Base-by-base conservation (phyloP, 2,113 vertebrate genomes). In the Anguilla japonica region DNA sequence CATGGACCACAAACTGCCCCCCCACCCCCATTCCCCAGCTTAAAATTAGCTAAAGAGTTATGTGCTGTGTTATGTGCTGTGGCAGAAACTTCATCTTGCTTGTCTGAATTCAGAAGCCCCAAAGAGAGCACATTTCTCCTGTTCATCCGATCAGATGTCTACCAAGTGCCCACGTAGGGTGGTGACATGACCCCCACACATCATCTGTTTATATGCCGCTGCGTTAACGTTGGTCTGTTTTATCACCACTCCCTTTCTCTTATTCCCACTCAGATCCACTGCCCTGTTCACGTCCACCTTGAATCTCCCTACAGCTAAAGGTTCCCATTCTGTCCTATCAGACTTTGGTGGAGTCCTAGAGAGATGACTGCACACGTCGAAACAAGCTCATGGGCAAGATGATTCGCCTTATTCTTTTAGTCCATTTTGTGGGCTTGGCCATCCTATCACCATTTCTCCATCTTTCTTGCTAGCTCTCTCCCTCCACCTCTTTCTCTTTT, bases 231-330 rank as follows among this genome's bases (percentile, higher is more conserved):
- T 11, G 50, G 50, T 11, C 50, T 14, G 50, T 53, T 6, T 53
- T 46, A 46, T 46, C 8, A 8, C 43, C 43, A 3, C 89, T 91
- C 83, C 89, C 84, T 89, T 93, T 92, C 91, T 89, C 90, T 87
- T 91, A 8, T 39, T 2, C 2, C 56, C 82, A 40, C 50, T 91
- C 93, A 90, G 71, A 91, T 90, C 43, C 43, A 75, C 79, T 85
- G 50, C 84, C 67, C 71, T 20, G 5, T 85, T 85, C 79, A 26
- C 43, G 29, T 39, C 20, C 46, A 22, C 80, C 50, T 41, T 5
- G 9, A 22, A 29, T 81, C 75, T 79, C 39, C 26, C 40, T 40
- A 78, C 60, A 71, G 41, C 83, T 40, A 75, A 43, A 22, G 26
- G 6, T 4, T n/a, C 63, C 41, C 63, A n/a, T 20, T 50, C 71